A percentile compares a stretch with the other conserved stretches of the same genome.
phyloP scores from a whole-genome alignment of 2,113 vertebrate genomes.

The Dipodomys stephensi region DNA sequence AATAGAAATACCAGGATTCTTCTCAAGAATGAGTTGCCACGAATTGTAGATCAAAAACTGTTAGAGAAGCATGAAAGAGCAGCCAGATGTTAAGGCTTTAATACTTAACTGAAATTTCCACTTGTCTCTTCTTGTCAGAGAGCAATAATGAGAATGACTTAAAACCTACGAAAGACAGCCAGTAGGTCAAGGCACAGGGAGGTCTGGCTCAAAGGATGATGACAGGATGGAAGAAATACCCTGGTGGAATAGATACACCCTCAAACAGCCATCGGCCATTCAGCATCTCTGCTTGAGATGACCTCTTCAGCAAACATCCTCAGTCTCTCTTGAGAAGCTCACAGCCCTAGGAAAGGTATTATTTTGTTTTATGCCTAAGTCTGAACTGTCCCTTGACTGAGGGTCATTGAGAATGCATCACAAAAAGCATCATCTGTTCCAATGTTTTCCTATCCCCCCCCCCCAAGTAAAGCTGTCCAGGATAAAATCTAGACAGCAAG shows the following conservation, averaged over 20 bases:
- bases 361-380: conserved; percentile 60
- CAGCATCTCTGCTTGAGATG: conserved; percentile 39
- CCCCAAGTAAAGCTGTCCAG: background rate
- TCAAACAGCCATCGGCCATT: conserved; percentile 54
- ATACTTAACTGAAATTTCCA: conserved; percentile 36
- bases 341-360: conserved; percentile 22
- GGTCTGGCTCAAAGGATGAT: conserved; percentile 49
- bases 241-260: conserved; percentile 50
- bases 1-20: background rate
- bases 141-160: conserved; percentile 53
- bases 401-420: conserved; percentile 62
- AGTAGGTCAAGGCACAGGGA: conserved; percentile 61
- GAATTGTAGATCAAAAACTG: conserved; percentile 44
- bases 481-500: conserved; percentile 61
- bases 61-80: conserved; percentile 42
- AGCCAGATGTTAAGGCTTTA: conserved; percentile 56
- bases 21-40: conserved; percentile 30
- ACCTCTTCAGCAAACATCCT: conserved; percentile 39
- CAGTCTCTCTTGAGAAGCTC: background rate
- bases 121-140: conserved; percentile 26
- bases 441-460: conserved; percentile 33
- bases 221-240: conserved; percentile 63
- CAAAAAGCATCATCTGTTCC: conserved; percentile 21
- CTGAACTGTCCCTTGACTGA: conserved; percentile 42
- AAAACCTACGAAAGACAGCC: conserved; percentile 43